Base-by-base conservation (phyloP, 2,888 invertebrate genomes). In the Mayetiola destructor region DNA sequence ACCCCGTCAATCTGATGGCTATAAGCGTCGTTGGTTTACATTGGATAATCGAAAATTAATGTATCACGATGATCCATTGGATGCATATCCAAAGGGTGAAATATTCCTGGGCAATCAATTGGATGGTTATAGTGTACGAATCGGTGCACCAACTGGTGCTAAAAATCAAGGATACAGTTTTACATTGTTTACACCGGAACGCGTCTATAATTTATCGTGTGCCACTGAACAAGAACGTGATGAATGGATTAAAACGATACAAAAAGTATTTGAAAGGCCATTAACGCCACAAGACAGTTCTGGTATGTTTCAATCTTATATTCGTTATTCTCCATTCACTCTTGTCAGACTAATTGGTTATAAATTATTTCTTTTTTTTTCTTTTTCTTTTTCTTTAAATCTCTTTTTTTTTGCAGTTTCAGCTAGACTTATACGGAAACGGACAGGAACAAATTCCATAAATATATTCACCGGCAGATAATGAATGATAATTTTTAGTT, bases 11-110 rank as follows among this genome's bases (percentile, higher is more conserved):
- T 82, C 81, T 4, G 91, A 92, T 66, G 85, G 85, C 0, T 91
- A 88, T 67, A 82, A 87, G 62, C 82, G 85, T 63, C 62, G 92
- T 54, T 93, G 92, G 92, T 91, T 91, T 69, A 89, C 89, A 0
- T 70, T 93, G 42, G 91, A 91, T 64, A 84, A 86, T 64, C 78
- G 92, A 61, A 91, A 90, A 69, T 75, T 93, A n/a, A 91, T 91
- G 89, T 93, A 93, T 66, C 88, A 90, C 65, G 87, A 89, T 66
- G 88, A 89, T 65, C 85, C 86, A 1, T 73, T 91, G 68, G 88
- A 89, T 66, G 87, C 91, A 2, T 85, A 86, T 73, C 89, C 92
- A 0, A 91, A 90, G 73, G 91, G 91, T 55, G 91, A 92, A 75
- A 86, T 92, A 63, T 91, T 90, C 71, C 74, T 92, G 62, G 90